Base-by-base conservation (phyloP, 2,888 invertebrate species). In the Nymphalis urticae region DNA sequence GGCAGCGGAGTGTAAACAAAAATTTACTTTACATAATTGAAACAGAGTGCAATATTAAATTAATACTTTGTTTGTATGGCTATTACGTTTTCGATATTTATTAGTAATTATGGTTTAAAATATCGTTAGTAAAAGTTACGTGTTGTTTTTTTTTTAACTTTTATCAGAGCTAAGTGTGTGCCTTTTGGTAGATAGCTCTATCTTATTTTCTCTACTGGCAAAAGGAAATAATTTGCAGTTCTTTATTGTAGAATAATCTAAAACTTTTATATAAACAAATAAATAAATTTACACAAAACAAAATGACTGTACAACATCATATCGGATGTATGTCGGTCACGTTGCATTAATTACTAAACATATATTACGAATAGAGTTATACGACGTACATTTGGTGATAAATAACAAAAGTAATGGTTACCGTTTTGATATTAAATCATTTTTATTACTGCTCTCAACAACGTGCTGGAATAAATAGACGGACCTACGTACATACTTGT, bases 11-110 rank as follows among this genome's bases (percentile, higher is more conserved):
- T 62, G 63, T 60, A 68, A 72, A 61, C 65, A 66, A 59, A 70
- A 68, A 66, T 66, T 32, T 32, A 53, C 68, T 70, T 68, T 68
- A 62, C 61, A 19, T 56, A 58, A 66, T 68, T 67, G 70, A 6
- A 63, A 66, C 61, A 70, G 60, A 68, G 68, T 62, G 19, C 24
- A 9, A 17, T 24, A 24, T 54, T 1, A 16, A 54, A 16, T 54
- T 54, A 24, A 24, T 6, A 21, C 16, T 24, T 13, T 24, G 27
- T 27, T 27, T 54, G 4, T 19, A 9, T 16, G 16, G 16, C 42
- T 42, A 42, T 42, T 42, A 13, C 10, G 13, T 42, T 13, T 10
- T 4, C 10, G 2, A 42, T 42, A 42, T 13, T 13, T 13, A 13
- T 42, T 42, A 10, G 2, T 48, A 6, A 48, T 6, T 7, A n/a